phyloP scores from a whole-genome alignment of 2,797 vertebrate genomes.

The Enteromius radiatus region DNA sequence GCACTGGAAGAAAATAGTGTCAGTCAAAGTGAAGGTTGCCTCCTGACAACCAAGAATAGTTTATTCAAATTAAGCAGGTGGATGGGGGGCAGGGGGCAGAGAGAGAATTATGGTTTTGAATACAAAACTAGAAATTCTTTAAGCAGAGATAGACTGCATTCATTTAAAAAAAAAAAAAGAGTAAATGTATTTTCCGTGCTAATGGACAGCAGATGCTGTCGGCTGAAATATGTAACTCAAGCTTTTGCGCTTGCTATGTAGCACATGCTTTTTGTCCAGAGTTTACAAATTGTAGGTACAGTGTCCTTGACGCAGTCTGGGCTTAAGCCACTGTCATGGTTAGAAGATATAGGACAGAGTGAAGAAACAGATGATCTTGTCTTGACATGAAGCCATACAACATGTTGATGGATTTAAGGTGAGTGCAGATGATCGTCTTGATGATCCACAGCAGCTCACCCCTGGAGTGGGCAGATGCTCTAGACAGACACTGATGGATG shows the following conservation, averaged over 20 bases:
- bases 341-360: conserved; percentile 4
- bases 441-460: conserved; percentile 32
- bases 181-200: not conserved
- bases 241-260: not conserved
- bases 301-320: not conserved
- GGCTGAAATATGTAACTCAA: not conserved
- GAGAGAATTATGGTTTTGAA: conserved; percentile 80
- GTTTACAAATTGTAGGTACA: not conserved
- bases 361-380: conserved; percentile 28
- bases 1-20: conserved; percentile 78
- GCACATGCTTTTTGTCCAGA: not conserved
- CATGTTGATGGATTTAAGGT: conserved; percentile 43
- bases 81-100: conserved; percentile 10
- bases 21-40: conserved; percentile 85
- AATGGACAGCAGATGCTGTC: conserved; percentile 8
- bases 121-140: conserved; percentile 88
- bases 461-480: conserved; percentile 43
- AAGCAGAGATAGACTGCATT: conserved; percentile 76
- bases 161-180: conserved; percentile 81
- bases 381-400: conserved; percentile 30
- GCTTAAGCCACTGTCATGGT: not conserved
- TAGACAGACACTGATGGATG: conserved; percentile 33
- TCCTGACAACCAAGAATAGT: conserved; percentile 87
- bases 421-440: conserved; percentile 45
- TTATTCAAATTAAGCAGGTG: conserved; percentile 83